Percentiles rank a stretch among this genome's conserved stretches.
Evolutionary conservation across 2,113 vertebrate genomes (phyloP).

Genomic region (Atherinomorus stipes): DNA sequence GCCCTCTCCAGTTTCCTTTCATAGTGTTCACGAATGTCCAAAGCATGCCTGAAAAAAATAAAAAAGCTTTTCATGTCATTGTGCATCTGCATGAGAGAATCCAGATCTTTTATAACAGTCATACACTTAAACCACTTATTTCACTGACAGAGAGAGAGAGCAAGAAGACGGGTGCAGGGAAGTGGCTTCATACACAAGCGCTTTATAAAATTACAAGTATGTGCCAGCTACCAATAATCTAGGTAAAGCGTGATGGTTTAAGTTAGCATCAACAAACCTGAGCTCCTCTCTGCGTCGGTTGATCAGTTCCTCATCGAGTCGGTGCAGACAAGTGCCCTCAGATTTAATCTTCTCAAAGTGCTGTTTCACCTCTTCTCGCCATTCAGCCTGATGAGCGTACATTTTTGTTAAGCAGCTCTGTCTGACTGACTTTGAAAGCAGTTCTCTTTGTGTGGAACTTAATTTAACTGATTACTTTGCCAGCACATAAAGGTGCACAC

Average conservation of each 20-base stretch:
- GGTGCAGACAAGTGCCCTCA: conserved; percentile 96
- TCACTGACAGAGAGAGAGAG: conserved; percentile 23
- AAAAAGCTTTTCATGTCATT: conserved; percentile 49
- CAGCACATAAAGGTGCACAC: neutral
- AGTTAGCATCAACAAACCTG: conserved; percentile 78
- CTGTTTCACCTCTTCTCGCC: conserved; percentile 96
- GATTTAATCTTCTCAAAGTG: conserved; percentile 99
- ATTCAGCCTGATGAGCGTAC: conserved; percentile 88
- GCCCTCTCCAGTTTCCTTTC: conserved; percentile 95
- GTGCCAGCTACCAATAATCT: neutral
- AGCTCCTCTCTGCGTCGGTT: conserved; percentile 94
- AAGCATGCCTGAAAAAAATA: conserved; percentile 86
- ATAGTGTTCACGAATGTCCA: conserved; percentile 97
- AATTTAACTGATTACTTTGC: conserved; percentile 28
- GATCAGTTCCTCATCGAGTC: conserved; percentile 96
- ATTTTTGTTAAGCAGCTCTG: conserved; percentile 47
- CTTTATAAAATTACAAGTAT: neutral
- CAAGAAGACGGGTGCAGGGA: conserved; percentile 18
- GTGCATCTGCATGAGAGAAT: conserved; percentile 52
- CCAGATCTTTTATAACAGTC: conserved; percentile 44
- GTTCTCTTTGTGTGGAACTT: conserved; percentile 3
- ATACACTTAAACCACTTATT: conserved; percentile 33
- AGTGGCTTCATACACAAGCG: conserved; percentile 11
- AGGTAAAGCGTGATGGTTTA: neutral
- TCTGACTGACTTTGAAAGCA: conserved; percentile 6